Percentiles rank a stretch among this genome's conserved stretches.
These are phyloP conservation scores for Ornithoptera alexandrae DNA, from an alignment of 2,888 invertebrate genomes.

Conservation along the genomic window DNA sequence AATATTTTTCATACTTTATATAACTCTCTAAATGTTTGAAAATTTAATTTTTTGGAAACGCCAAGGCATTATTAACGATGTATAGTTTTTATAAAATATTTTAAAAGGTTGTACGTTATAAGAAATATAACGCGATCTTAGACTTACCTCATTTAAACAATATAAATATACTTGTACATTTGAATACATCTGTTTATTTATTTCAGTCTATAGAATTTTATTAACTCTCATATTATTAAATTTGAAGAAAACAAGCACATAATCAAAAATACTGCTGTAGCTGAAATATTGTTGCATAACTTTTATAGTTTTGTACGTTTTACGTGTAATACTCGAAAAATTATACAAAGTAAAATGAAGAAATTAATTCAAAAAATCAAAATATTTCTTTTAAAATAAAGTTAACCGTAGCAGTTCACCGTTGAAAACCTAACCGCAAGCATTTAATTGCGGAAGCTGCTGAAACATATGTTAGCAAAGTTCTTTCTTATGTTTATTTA, in stretches of 20 bases:
- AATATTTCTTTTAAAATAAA: not conserved
- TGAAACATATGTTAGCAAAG: not conserved
- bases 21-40: not conserved
- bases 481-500: not conserved
- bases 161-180: no score
- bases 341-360: not conserved
- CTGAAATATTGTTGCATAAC: not conserved
- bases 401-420: not conserved
- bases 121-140: no score
- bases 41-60: not conserved
- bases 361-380: not conserved
- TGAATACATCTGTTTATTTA: no score
- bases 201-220: no score
- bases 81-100: not conserved
- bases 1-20: not conserved
- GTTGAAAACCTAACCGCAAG: slow-evolving; percentile 5
- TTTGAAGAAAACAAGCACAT: no score
- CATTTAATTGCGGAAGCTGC: slow-evolving; percentile 1
- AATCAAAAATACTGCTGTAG: no score
- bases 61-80: not conserved
- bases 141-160: no score
- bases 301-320: not conserved
- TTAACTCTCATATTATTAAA: no score
- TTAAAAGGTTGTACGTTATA: no score
- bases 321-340: not conserved